Base-by-base conservation (phyloP, 37 sponge, comb jelly and placozoan species). In the Hexactinellida sp. region DNA sequence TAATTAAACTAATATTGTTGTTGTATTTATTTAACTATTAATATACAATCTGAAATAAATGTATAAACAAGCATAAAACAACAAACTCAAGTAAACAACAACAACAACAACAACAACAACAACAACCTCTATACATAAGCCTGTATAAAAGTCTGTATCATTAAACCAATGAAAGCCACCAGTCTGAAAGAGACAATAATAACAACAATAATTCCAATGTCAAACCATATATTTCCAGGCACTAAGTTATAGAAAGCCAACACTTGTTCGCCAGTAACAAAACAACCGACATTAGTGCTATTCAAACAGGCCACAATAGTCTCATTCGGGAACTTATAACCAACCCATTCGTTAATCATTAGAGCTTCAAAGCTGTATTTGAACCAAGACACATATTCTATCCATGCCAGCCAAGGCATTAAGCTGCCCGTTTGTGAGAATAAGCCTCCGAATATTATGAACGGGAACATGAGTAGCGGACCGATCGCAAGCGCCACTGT, bases 381-480 rank as follows among this genome's bases (percentile, higher is more conserved):
- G 88, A 87, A 86, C 87, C 87, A 87, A 24, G 55, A 63, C 9
- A 87, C 87, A 32, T 87, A 87, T 19, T 36, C 85, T 19, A 87
- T 87, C 88, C 88, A 87, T 7, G 37, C 10, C 21, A 87, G 41
- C 86, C 38, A 87, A 0, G 85, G 47, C 25, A 10, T 3, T 32
- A 63, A 23, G 13, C 76, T 63, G 37, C 85, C 82, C 5, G 86
- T 24, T 87, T 87, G 85, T 3, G 82, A 16, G 38, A 87, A 87
- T 10, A 87, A 82, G 7, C 88, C 88, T 23, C 88, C 88, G 34
- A 87, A 87, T 37, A 87, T 36, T 24, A 87, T 36, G n/a, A 87
- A 86, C 7, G 88, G 88, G 37, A 86, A 34, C 24, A 87, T 30
- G 54, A 87, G 34, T 1, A 38, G 36, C 16, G 88, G 88, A 24